Percentiles rank a stretch among this genome's conserved stretches.
Evolutionary conservation across 2,797 vertebrate species (phyloP).

Genomic region (Ficedula albicollis): DNA sequence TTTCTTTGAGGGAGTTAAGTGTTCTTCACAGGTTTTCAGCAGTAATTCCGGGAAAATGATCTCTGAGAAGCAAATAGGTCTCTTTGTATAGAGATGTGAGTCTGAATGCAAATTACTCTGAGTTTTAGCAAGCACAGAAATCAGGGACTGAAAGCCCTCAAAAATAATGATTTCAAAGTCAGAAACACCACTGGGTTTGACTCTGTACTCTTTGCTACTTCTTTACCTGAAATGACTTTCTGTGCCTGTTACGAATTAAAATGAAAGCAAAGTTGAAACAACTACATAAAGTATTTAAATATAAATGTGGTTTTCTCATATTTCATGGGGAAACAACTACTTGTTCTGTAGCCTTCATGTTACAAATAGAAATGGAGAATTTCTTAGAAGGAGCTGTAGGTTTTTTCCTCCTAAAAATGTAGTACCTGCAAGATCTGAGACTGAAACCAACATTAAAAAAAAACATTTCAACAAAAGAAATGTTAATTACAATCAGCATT

Average conservation of each 20-base stretch:
- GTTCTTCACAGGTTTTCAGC: not conserved
- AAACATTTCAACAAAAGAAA: not conserved
- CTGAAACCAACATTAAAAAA: not conserved
- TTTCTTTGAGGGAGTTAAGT: not conserved
- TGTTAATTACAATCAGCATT: not conserved
- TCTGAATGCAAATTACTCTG: not conserved
- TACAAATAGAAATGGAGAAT: not conserved
- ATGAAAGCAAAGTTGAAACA: slow-evolving; percentile 44
- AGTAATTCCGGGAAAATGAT: not conserved
- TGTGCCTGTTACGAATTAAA: slow-evolving; percentile 46
- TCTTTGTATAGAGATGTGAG: not conserved
- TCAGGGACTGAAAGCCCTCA: not conserved
- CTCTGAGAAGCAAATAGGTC: not conserved
- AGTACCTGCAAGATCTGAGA: not conserved
- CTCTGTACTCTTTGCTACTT: slow-evolving; percentile 3
- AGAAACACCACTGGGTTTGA: slow-evolving; percentile 46
- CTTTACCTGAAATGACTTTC: slow-evolving; percentile 35
- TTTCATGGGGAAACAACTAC: not conserved
- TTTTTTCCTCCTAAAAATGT: not conserved
- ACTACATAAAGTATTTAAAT: not conserved
- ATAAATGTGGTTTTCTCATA: not conserved
- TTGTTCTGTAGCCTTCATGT: not conserved
- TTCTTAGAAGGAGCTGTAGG: not conserved
- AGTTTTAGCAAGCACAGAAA: slow-evolving; percentile 18
- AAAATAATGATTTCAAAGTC: not conserved